These are phyloP conservation scores for Ancistrus triradiatus DNA, from an alignment of 2,113 vertebrate genomes.

Conservation along the genomic window DNA sequence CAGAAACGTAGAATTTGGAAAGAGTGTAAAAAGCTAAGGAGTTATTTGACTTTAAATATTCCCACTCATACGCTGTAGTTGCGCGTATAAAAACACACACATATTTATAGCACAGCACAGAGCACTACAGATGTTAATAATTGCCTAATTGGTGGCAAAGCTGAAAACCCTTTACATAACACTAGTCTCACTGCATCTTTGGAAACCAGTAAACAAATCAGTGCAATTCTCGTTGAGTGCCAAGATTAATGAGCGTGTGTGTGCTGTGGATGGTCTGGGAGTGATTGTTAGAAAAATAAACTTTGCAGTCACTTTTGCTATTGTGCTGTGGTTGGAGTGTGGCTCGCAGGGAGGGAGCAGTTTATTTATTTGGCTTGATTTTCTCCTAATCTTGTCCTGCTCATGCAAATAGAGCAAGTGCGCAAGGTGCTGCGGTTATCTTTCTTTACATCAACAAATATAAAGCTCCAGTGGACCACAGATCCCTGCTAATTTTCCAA, in stretches of 20 bases:
- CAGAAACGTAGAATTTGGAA: no score
- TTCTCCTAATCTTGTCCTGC: constrained; percentile 41
- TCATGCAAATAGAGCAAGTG: constrained; percentile 50
- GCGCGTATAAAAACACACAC: constrained; percentile 10
- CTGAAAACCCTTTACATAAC: constrained; percentile 23
- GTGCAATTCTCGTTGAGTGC: constrained; percentile 30
- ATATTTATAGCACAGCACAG: constrained; percentile 2
- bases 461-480: constrained; percentile 50
- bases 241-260: constrained; percentile 36
- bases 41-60: not conserved
- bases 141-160: constrained; percentile 36
- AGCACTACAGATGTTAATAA: constrained; percentile 35
- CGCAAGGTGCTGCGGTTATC: constrained; percentile 47
- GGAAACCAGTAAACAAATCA: constrained; percentile 36
- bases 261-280: constrained; percentile 29
- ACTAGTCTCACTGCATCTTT: constrained; percentile 12
- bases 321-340: constrained; percentile 18
- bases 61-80: not conserved
- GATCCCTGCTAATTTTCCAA: constrained; percentile 60
- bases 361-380: constrained; percentile 52
- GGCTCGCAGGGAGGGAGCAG: constrained; percentile 17
- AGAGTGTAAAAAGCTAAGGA: no score
- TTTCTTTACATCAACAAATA: constrained; percentile 55
- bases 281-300: constrained; percentile 49
- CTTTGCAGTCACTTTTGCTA: constrained; percentile 42